Evolutionary conservation across 2,113 vertebrate genomes (phyloP).

Genomic region (Ardeotis arabs): DNA sequence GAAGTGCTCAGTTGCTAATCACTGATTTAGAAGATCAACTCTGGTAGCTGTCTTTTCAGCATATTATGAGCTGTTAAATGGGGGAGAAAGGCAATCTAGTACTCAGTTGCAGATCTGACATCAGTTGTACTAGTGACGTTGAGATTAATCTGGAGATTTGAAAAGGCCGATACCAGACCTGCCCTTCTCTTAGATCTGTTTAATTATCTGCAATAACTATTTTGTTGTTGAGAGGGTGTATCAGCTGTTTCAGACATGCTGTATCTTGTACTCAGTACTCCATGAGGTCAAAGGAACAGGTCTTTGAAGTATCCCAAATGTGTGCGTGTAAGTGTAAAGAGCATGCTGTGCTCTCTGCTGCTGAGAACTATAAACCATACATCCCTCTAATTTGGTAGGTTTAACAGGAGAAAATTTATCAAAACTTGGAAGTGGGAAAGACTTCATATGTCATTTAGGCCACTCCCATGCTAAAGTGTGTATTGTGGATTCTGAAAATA

Average conservation of each 20-base stretch:
- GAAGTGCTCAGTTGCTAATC: background rate
- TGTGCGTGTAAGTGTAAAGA: background rate
- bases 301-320: constrained; percentile 60
- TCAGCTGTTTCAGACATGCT: constrained; percentile 64
- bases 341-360: background rate
- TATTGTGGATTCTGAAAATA: background rate
- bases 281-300: constrained; percentile 49
- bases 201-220: constrained; percentile 69
- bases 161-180: constrained; percentile 57
- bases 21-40: background rate
- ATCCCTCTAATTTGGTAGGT: background rate
- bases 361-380: background rate
- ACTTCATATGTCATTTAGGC: background rate
- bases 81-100: background rate
- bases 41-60: background rate
- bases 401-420: constrained; percentile 9
- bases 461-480: background rate
- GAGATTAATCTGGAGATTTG: constrained; percentile 62
- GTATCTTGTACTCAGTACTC: constrained; percentile 52
- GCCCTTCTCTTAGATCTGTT: constrained; percentile 55
- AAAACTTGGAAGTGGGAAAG: background rate
- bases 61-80: constrained; percentile 9
- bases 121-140: background rate
- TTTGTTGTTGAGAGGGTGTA: constrained; percentile 70
- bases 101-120: background rate